Evolutionary conservation across 2,888 invertebrate species (phyloP).

Genomic region (Drosophila formosana): DNA sequence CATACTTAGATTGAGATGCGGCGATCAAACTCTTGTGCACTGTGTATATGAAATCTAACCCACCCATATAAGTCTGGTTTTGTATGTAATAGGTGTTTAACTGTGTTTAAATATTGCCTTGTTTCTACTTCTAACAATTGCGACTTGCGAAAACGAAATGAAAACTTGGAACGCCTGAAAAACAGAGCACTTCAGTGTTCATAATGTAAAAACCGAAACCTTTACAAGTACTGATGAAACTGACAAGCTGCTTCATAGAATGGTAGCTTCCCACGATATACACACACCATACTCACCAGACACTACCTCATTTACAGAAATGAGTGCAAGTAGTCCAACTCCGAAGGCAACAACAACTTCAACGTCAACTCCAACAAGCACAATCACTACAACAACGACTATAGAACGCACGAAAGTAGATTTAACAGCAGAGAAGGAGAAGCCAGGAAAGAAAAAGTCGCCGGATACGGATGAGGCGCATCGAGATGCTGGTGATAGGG

Average conservation of each 20-base stretch:
- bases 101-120: constrained; percentile 79
- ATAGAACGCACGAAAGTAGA: constrained; percentile 68
- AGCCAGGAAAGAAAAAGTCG: constrained; percentile 1
- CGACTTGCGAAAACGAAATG: constrained; percentile 7
- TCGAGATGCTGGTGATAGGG: constrained; percentile 68
- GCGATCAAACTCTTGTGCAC: constrained; percentile 57
- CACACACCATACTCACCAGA: constrained; percentile 71
- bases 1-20: constrained; percentile 56
- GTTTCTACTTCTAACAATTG: constrained; percentile 73
- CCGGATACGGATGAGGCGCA: constrained; percentile 29
- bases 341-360: constrained; percentile 61
- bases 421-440: constrained; percentile 31
- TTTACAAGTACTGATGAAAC: constrained; percentile 81
- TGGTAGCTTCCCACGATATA: constrained; percentile 62
- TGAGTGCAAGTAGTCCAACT: constrained; percentile 83
- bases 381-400: constrained; percentile 56
- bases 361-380: constrained; percentile 38
- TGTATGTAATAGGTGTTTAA: constrained; percentile 76
- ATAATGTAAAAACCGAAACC: constrained; percentile 75
- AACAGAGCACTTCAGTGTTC: constrained; percentile 84
- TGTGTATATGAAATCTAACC: constrained; percentile 70
- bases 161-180: constrained; percentile 64
- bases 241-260: constrained; percentile 80
- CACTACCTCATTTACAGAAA: constrained; percentile 85
- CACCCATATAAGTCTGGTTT: constrained; percentile 61